Base-by-base conservation (phyloP, 1,140 invertebrate genomes). In the Saxidomus purpurata region DNA sequence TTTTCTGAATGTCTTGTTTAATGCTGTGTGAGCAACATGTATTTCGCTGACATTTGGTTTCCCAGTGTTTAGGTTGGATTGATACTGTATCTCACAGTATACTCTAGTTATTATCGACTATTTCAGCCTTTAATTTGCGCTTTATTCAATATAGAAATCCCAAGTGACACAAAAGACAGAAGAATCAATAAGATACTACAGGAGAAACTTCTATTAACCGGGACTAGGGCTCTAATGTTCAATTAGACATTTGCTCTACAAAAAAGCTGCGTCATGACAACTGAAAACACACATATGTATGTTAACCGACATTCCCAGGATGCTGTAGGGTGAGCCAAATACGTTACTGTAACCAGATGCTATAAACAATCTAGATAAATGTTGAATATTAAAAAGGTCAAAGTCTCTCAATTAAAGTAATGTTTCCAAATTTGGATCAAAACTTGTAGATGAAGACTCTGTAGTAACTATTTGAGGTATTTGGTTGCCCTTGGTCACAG, bases 101-200 rank as follows among this genome's bases (percentile, higher is more conserved):
- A 38, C 25, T 71, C 67, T 22, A 71, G 67, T 71, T 40, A 49
- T 76, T 76, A 79, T 79, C 76, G 76, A 79, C 76, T 79, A 31
- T 55, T 34, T 55, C 31, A 19, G 47, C 76, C 76, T 79, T 79
- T 79, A 79, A 79, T 79, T 79, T 79, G 76, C 76, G 47, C 47
- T 79, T 63, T 79, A 79, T 79, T 55, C 76, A 79, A 79, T 79
- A 79, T 55, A 36, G 76, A 79, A 79, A 31, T 36, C 76, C 76
- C 76, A 79, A 34, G 76, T 79, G 76, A 36, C 43, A 79, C 49
- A n/a, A 22, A 52, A 52, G 76, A 79, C 31, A 55, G 76, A 36
- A 55, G 43, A 79, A 79, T 79, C 76, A 38, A 79, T 79, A 79
- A 9, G 49, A 15, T 31, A 38, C 28, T 71, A 71, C 67, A 71